These are phyloP conservation scores for Cirrhinus mrigala DNA, from an alignment of 2,797 vertebrate species.

Conservation along the genomic window DNA sequence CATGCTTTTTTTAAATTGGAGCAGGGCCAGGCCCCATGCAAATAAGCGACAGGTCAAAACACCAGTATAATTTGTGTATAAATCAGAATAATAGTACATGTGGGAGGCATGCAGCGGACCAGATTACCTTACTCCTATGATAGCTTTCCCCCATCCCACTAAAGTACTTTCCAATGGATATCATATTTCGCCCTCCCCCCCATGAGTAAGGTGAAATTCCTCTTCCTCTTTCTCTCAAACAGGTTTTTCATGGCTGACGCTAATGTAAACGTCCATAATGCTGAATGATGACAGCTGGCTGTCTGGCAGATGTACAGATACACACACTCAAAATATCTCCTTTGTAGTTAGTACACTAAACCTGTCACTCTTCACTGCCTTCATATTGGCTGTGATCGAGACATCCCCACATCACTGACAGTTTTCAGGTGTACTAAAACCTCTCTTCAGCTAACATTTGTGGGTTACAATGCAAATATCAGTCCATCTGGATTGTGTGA, in stretches of 20 bases:
- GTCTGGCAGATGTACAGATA: constrained; percentile 7
- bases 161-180: constrained; percentile 46
- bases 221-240: not conserved
- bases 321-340: not conserved
- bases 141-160: constrained; percentile 33
- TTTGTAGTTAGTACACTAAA: not conserved
- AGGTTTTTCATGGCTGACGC: not conserved
- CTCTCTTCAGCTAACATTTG: not conserved
- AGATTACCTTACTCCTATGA: constrained; percentile 34
- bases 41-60: not conserved
- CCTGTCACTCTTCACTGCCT: not conserved
- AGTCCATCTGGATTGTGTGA: not conserved
- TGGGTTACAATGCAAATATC: not conserved
- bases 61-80: not conserved
- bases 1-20: not conserved
- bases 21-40: not conserved
- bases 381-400: not conserved
- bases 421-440: not conserved
- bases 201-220: constrained; percentile 15
- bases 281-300: not conserved
- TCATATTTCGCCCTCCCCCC: constrained; percentile 41
- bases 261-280: constrained; percentile 10
- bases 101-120: not conserved
- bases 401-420: not conserved
- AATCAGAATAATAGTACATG: not conserved